Conservation (phyloP, 2,113 vertebrate species). For the Cyanoderma ruficeps region DNA sequence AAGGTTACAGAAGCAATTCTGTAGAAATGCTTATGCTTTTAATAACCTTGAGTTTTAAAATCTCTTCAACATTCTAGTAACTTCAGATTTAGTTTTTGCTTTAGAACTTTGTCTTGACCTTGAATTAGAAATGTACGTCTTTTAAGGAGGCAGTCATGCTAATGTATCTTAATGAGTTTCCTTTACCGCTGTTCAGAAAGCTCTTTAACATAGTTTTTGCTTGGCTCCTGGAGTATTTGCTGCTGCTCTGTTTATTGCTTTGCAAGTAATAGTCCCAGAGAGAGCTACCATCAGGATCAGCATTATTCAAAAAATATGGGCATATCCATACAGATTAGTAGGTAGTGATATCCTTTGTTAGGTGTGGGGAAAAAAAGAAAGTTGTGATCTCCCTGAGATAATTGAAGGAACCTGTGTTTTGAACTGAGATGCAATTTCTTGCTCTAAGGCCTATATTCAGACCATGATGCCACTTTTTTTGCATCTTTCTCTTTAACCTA, state of each 20-base stretch:
- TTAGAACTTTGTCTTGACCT: neutral
- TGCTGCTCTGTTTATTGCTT: neutral
- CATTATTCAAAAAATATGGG: neutral
- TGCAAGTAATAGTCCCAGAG: neutral
- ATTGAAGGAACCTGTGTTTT: neutral
- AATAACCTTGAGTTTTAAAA: neutral
- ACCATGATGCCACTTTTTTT: conserved; percentile 8
- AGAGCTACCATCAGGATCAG: neutral
- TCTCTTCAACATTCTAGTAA: neutral
- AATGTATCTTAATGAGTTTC: neutral
- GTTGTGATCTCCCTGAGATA: neutral
- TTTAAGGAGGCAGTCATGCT: neutral
- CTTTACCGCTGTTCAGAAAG: neutral
- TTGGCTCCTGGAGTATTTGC: neutral
- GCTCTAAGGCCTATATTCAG: conserved; percentile 9
- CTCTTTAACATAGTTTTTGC: neutral
- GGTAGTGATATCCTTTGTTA: neutral
- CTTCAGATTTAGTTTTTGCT: neutral
- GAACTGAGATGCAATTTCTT: conserved; percentile 16
- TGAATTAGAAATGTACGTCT: neutral
- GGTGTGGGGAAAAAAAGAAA: neutral
- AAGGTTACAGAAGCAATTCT: neutral
- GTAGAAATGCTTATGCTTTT: neutral
- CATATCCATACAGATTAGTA: neutral
- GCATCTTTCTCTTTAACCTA: conserved; percentile 67